Conservation (phyloP, 2,113 vertebrate genomes). For the Phrynosoma blainvillii region DNA sequence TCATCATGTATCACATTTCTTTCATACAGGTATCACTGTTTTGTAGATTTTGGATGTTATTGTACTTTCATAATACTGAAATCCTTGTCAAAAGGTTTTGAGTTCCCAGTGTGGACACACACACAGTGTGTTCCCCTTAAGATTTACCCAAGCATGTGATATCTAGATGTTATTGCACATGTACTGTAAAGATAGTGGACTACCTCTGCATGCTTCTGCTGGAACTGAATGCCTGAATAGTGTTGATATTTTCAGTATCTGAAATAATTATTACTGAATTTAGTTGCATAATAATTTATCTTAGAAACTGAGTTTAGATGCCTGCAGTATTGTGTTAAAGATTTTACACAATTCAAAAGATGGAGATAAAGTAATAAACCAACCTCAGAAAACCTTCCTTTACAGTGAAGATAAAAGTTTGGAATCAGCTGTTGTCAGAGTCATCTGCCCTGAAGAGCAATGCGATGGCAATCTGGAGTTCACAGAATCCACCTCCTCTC, state of each 20-base stretch:
- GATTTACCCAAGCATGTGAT: too few relatives aligned
- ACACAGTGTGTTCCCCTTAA: too few relatives aligned
- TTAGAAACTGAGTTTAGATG: background rate
- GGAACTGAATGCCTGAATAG: background rate
- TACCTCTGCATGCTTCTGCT: background rate
- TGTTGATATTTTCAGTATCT: background rate
- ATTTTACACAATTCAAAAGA: constrained; percentile 6
- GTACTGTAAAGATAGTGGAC: background rate
- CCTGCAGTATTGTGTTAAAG: background rate
- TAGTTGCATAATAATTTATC: background rate
- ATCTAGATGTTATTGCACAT: background rate
- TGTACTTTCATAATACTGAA: background rate
- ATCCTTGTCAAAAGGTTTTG: too few relatives aligned
- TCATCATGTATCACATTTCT: background rate
- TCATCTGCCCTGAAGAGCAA: constrained; percentile 84
- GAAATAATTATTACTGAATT: background rate
- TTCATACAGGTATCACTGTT: background rate
- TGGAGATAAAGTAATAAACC: background rate
- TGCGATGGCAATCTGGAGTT: constrained; percentile 73
- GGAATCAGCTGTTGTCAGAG: constrained; percentile 86
- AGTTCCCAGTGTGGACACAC: too few relatives aligned
- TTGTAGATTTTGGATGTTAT: too few relatives aligned
- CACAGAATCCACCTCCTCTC: constrained; percentile 75
- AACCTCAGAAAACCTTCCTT: constrained; percentile 61
- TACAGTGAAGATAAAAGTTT: constrained; percentile 83